Evolutionary conservation across 2,888 invertebrate species (phyloP), one percentile per base, ranked within the genome.

Genomic region (Scaptomyza parva): DNA sequence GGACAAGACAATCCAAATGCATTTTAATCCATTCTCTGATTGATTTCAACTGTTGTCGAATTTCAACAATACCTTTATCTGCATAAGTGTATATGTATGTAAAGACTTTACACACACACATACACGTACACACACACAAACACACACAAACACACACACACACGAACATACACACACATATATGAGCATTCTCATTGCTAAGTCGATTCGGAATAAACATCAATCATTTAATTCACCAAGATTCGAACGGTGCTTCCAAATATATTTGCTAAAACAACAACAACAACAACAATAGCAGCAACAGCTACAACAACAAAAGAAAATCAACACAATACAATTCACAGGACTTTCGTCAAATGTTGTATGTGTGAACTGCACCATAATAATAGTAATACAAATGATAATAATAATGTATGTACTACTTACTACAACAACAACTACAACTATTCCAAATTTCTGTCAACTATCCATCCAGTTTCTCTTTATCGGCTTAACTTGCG

Each of bases 101-200:
- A 37, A 48, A 54, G 33, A 51, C 45, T 52, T 55, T 50, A 71
- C 60, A 65, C 18, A 45, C 41, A 60, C 45, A 53, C 20, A 45
- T 20, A 57, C 28, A 53, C 24, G 1, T 4, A 66, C 61, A 61
- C n/a, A 41, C 37, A 60, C 45, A 52, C 14, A 45, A 17, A 53
- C 22, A 50, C 11, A 33, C 33, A 2, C 52, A 44, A 9, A 51
- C 12, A 54, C 20, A 20, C 20, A 57, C 33, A 55, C 22, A 44
- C 26, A 47, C 18, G 44, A 41, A 62, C 39, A 58, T 12, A 44
- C 8, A 53, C 20, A 26, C 22, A 72, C 37, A 82, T 71, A 82
- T 81, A 85, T 82, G 85, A 82, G 85, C 82, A 82, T 82, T 85
- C 82, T 69, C 82, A 85, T 85, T 81, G 85, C 69, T 85, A 82